phyloP scores from a whole-genome alignment of 2,113 vertebrate genomes.

The Protobothrops mucrosquamatus region DNA sequence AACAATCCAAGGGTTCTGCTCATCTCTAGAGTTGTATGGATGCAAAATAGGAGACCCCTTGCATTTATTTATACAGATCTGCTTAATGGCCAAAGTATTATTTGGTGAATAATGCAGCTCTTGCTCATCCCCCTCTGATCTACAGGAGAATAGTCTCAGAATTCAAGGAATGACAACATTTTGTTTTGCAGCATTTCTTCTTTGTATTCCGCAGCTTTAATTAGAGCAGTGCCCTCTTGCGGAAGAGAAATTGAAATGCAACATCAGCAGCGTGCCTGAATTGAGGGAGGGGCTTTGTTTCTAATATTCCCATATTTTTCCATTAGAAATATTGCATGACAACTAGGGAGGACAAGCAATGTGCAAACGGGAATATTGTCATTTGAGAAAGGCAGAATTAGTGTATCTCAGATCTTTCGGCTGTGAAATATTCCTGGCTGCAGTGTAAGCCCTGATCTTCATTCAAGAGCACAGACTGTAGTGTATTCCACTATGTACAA shows the following conservation, averaged over 20 bases:
- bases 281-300: not conserved
- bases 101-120: not conserved
- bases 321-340: not conserved
- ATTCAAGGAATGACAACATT: constrained; percentile 22
- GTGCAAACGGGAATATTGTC: not conserved
- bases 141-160: constrained; percentile 7
- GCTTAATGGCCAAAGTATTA: not conserved
- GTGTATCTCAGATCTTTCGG: not conserved
- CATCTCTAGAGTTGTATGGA: not conserved
- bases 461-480: not conserved
- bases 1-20: not conserved
- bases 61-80: not conserved
- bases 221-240: constrained; percentile 15
- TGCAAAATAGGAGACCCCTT: not conserved
- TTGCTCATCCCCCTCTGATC: not conserved
- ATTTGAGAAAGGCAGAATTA: not conserved
- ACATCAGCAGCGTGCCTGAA: not conserved
- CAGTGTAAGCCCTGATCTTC: not conserved
- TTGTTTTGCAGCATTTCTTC: constrained; percentile 4
- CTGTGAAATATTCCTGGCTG: not conserved
- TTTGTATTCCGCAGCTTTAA: not conserved
- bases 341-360: not conserved
- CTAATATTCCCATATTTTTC: not conserved
- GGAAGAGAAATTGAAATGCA: not conserved
- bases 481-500: not conserved